Evolutionary conservation across 1,140 invertebrate species (phyloP).

Genomic region (Gonatopus flavifemur): DNA sequence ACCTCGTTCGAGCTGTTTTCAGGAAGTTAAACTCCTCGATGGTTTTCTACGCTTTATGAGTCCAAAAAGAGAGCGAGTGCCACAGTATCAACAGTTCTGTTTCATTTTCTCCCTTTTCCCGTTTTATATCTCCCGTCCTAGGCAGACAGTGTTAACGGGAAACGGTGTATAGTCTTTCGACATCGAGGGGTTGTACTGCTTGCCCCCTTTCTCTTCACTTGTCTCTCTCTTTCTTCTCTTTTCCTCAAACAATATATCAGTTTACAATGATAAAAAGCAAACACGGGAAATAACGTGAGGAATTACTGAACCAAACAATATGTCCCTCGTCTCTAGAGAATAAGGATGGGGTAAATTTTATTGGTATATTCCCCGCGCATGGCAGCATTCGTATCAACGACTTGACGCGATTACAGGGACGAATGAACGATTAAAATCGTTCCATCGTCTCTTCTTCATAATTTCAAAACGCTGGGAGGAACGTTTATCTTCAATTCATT

Average conservation of each 20-base stretch:
- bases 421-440: too few species aligned
- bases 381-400: too few species aligned
- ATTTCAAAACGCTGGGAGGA: too few species aligned
- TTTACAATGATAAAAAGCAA: conserved; percentile 57
- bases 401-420: too few species aligned
- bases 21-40: conserved; percentile 21
- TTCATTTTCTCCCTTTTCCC: neutral
- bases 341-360: conserved; percentile 31
- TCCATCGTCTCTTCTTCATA: too few species aligned
- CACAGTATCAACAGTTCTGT: conserved; percentile 4
- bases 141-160: too few species aligned
- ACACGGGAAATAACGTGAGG: conserved; percentile 51
- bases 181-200: too few species aligned
- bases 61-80: conserved; percentile 2
- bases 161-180: too few species aligned
- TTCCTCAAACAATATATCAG: conserved; percentile 52
- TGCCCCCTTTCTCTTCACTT: neutral
- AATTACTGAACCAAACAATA: conserved; percentile 56
- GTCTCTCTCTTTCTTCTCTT: neutral
- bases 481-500: too few species aligned
- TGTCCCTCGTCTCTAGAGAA: conserved; percentile 47
- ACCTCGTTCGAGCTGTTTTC: conserved; percentile 25
- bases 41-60: too few species aligned
- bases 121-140: too few species aligned
- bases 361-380: neutral